Conservation (phyloP, 2,888 invertebrate genomes). For the Tachina lurida region DNA sequence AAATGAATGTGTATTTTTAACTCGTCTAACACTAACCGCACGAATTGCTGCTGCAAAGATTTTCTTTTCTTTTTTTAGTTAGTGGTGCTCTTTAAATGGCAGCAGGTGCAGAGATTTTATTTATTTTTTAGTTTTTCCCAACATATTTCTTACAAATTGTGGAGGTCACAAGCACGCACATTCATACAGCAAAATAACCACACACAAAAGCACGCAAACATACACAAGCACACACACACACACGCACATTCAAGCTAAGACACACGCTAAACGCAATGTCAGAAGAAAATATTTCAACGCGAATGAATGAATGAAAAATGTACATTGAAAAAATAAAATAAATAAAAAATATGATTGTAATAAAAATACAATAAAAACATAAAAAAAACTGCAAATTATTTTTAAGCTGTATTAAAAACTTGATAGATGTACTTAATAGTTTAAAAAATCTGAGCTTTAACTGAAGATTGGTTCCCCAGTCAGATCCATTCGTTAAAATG, state of each 20-base stretch:
- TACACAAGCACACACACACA: background rate
- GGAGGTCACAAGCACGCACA: conserved; percentile 56
- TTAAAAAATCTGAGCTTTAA: too few relatives aligned
- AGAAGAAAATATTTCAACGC: conserved; percentile 23
- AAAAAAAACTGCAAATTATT: too few relatives aligned
- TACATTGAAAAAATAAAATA: conserved; percentile 15
- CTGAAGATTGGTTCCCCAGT: too few relatives aligned
- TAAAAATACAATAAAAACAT: too few relatives aligned
- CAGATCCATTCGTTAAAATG: too few relatives aligned
- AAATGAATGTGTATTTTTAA: conserved; percentile 1
- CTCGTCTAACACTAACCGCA: conserved; percentile 24
- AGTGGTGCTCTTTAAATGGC: conserved; percentile 45
- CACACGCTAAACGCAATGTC: conserved; percentile 19
- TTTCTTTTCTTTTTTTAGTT: conserved; percentile 17
- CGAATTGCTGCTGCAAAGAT: conserved; percentile 14
- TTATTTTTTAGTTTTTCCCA: background rate
- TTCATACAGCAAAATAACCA: background rate
- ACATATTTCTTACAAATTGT: conserved; percentile 58
- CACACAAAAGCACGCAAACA: too few relatives aligned
- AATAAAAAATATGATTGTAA: background rate
- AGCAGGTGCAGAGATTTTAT: conserved; percentile 64
- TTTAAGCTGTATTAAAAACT: too few relatives aligned
- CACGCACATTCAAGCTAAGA: background rate
- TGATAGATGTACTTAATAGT: too few relatives aligned
- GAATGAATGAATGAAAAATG: conserved; percentile 1